These are phyloP conservation scores for Cranoglanis bouderius DNA, from an alignment of 2,113 vertebrate genomes.

Conservation along the genomic window DNA sequence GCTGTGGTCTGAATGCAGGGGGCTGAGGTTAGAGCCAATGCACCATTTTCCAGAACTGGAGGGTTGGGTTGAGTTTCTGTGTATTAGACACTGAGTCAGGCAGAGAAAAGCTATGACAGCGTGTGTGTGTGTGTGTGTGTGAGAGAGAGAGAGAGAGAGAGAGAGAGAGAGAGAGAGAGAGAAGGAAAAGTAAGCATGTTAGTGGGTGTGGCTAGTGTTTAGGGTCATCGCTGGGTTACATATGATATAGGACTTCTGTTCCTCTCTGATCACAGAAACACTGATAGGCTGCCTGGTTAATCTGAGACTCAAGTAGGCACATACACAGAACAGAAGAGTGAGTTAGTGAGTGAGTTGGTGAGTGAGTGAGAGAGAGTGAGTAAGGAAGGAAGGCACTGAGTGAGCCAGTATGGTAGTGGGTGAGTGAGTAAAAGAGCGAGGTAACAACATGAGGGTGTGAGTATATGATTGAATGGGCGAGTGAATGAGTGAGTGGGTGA, in stretches of 20 bases:
- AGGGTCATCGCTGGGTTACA: slow-evolving; percentile 13
- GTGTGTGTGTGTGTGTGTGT: not conserved
- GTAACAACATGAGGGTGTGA: not conserved
- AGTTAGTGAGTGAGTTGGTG: not conserved
- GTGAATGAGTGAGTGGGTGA: not conserved
- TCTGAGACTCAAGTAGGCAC: not conserved
- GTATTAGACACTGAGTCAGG: not conserved
- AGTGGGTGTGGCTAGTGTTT: not conserved
- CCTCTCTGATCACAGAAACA: not conserved
- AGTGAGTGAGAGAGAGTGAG: not conserved
- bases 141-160: too few relatives aligned
- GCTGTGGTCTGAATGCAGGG: slow-evolving; percentile 6
- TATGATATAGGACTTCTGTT: not conserved
- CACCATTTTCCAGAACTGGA: slow-evolving; percentile 3
- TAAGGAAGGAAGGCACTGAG: not conserved
- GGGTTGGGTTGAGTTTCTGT: not conserved
- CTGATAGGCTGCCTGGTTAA: not conserved
- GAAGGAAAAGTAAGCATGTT: not conserved
- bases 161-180: not conserved
- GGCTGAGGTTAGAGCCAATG: slow-evolving; percentile 3
- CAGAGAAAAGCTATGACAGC: not conserved
- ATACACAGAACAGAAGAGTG: not conserved
- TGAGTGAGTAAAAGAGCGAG: not conserved
- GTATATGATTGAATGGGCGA: not conserved
- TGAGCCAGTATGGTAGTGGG: not conserved